Evolutionary conservation across 2,113 vertebrate genomes (phyloP), one percentile per base, ranked within the genome.

Genomic region (Seriola rivoliana): DNA sequence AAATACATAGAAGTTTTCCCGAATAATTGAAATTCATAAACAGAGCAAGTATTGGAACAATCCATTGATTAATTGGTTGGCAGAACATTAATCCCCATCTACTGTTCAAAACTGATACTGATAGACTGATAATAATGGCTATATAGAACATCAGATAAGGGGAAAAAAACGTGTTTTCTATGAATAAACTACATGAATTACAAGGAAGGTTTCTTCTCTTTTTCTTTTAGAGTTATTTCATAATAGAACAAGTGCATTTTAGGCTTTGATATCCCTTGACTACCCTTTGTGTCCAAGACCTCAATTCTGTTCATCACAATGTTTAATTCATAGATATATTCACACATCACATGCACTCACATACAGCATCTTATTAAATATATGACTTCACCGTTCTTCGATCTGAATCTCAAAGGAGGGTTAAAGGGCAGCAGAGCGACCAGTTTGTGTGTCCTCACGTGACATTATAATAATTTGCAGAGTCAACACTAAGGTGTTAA

Each of bases 401-500:
- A 46, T 80, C 71, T 79, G 50, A 78, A 76, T 52, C 71, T 79
- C 12, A 8, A 59, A 70, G 23, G 73, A 42, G 60, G 62, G 62
- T 59, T 63, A 78, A 71, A 90, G 78, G 60, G 75, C 50, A 58
- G 38, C 42, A 17, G 16, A 48, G 42, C 2, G 17, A 29, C 63
- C 44, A 3, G 3, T 66, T 84, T 19, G 13, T 42, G 17, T 58
- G 48, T 81, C 50, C 13, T 81, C 60, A 54, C 2, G 11, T 79
- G 58, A 16, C 60, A 32, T 81, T 66, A 69, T 16, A 46, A 52
- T 69, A 78, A 70, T 62, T 74, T 64, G 87, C 81, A 71, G 76
- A 82, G 77, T 85, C 80, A 80, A 91, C 80, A 86, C 66, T 88
- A 84, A 85, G 64, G 69, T 86, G 38, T 73, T 82, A 46, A 80